Evolutionary conservation across 2,113 vertebrate genomes (phyloP), one percentile per base, ranked within the genome.

Genomic region (Emydura subglobosa): DNA sequence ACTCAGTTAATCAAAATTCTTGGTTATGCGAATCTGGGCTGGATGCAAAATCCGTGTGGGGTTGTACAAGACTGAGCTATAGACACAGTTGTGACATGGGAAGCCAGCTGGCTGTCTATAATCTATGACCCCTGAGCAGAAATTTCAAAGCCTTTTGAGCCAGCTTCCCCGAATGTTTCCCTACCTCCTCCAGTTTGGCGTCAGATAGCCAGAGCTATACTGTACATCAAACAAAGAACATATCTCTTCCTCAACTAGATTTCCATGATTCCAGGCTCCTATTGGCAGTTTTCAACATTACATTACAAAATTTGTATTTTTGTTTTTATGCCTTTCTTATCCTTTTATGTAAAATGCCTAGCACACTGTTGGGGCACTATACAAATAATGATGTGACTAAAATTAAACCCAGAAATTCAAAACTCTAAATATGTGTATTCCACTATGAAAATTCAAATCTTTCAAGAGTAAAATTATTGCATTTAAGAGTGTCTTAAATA

Each of bases 401-500:
- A 89, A 88, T 94, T 47, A 91, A 94, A 86, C 14, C n/a, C 83
- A 93, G 91, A 72, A 61, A 61, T 44, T 82, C n/a, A 79, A 47
- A 93, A 87, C 42, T 83, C 90, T 82, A 83, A 89, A 86, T 82
- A 29, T 5, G 6, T 72, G 80, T 84, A 95, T 93, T 97, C 53
- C 88, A 83, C 80, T 85, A 93, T 53, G 72, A 95, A 89, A 95
- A 92, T 50, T 86, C 53, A 89, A 84, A 84, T 16, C 55, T 82
- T 72, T 79, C 8, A 6, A 92, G 89, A 95, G 55, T 3, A 93
- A 92, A 93, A 88, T 84, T 92, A 90, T 68, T 89, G 72, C 94
- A 87, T 42, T 92, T 80, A 14, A 59, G 19, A 57, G 55, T 87
- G 86, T 93, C 92, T 95, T 89, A 85, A 96, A 94, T 54, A 65